A percentile compares a stretch with the other conserved stretches of the same genome.
Evolutionary conservation across 2,888 invertebrate genomes (phyloP).

Genomic region (Volucella inflata): DNA sequence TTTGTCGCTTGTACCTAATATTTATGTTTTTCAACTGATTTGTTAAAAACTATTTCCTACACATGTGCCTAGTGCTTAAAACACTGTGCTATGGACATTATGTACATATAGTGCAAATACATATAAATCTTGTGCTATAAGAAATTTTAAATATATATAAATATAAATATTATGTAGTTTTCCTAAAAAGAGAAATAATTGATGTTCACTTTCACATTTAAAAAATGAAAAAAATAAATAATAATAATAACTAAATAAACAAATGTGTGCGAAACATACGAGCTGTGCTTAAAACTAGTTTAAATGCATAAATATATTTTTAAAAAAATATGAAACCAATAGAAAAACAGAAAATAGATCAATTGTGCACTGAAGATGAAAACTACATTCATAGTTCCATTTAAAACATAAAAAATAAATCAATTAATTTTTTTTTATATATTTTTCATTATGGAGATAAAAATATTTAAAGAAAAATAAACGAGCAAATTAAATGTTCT

Average conservation of each 20-base stretch:
- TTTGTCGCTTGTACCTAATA: conserved; percentile 42
- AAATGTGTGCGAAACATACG: conserved; percentile 72
- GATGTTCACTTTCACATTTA: conserved; percentile 48
- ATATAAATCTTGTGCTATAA: conserved; percentile 9
- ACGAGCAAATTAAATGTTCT: conserved; percentile 43
- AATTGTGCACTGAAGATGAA: conserved; percentile 65
- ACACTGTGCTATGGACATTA: conserved; percentile 30
- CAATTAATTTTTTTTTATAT: conserved; percentile 12
- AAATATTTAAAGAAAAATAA: conserved; percentile 25
- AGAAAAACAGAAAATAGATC: conserved; percentile 36
- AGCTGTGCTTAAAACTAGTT: conserved; percentile 70
- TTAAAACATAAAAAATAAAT: conserved; percentile 31
- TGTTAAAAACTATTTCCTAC: background rate
- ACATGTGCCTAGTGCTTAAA: conserved; percentile 31
- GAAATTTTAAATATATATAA: background rate
- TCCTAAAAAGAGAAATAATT: background rate
- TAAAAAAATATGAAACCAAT: conserved; percentile 6
- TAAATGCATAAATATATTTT: conserved; percentile 32
- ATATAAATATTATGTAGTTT: background rate
- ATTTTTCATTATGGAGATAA: conserved; percentile 5
- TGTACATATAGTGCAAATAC: conserved; percentile 38
- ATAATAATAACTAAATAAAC: background rate
- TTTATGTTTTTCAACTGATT: conserved; percentile 16
- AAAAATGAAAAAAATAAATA: conserved; percentile 14
- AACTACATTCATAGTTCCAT: conserved; percentile 71